Evolutionary conservation across 2,888 invertebrate genomes (phyloP).

Genomic region (Aphodius granarius): DNA sequence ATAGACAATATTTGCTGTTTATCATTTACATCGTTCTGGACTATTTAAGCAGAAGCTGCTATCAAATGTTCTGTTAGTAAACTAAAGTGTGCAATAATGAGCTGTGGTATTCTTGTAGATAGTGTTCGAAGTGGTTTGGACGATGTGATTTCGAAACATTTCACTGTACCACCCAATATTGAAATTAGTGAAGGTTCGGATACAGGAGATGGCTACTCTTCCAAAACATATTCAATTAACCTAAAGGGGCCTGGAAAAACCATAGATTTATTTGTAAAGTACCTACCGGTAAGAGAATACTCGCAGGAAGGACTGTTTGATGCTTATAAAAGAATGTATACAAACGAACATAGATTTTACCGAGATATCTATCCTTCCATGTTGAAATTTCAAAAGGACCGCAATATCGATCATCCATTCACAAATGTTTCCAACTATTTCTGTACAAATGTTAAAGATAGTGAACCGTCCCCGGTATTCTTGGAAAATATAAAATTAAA

Average conservation of each 20-base stretch:
- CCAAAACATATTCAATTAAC: slow-evolving; percentile 11
- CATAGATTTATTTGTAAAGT: slow-evolving; percentile 19
- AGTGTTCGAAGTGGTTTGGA: not conserved
- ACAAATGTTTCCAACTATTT: slow-evolving; percentile 22
- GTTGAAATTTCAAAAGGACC: slow-evolving; percentile 9
- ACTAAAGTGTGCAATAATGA: not conserved
- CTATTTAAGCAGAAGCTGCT: not conserved
- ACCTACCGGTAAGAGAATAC: not conserved
- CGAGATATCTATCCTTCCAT: slow-evolving; percentile 4
- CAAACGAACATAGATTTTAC: not conserved
- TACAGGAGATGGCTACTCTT: slow-evolving; percentile 20
- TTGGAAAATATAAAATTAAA: slow-evolving; percentile 40
- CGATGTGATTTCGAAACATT: not conserved
- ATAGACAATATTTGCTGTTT: too few relatives aligned
- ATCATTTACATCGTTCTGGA: too few relatives aligned
- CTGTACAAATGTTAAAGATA: slow-evolving; percentile 25
- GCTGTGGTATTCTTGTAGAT: not conserved
- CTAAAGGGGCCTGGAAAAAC: slow-evolving; percentile 3
- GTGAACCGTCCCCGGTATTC: slow-evolving; percentile 33
- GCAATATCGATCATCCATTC: slow-evolving; percentile 10
- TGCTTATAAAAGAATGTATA: too few relatives aligned
- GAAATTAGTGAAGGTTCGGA: slow-evolving; percentile 7
- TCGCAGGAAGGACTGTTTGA: not conserved
- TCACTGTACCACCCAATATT: not conserved
- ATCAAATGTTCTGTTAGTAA: not conserved